Base-by-base conservation (phyloP, 2,797 vertebrate species). In the Coendou prehensilis region DNA sequence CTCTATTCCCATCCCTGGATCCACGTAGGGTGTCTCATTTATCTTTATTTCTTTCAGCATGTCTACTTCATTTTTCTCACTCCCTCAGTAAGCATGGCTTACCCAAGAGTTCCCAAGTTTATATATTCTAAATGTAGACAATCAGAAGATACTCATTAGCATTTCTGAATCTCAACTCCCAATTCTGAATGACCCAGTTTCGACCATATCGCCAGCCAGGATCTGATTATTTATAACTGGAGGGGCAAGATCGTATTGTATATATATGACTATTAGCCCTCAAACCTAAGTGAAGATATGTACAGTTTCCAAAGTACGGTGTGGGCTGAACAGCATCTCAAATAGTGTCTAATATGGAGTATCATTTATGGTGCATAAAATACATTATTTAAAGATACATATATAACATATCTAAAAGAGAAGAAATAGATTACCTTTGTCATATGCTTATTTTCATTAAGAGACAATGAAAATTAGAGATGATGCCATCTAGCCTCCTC, bases 71-170 rank as follows among this genome's bases (percentile, higher is more conserved):
- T 93, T 97, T 26, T 89, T 91, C 52, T 88, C 45, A 63, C 22
- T 95, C 18, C 5, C 18, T 95, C 33, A 91, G 63, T 30, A 86
- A 56, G 83, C 9, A n/a, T 37, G 17, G 61, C 57, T 87, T 94
- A 83, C n/a, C 81, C 26, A 89, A 92, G 80, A 93, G 75, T n/a
- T 37, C 9, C 67, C 64, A 96, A 82, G 22, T 92, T 92, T 90
- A 81, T 11, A 73, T 57, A 76, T 93, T 96, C 79, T 93, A 93
- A 93, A 91, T 82, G 84, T 23, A 78, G 50, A 59, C 37, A 89
- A 61, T 84, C 45, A 87, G 61, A 82, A 95, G n/a, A 73, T 59
- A 91, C 22, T 64, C 33, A 63, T 67, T 90, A 84, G 37, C 50
- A 94, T 92, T 50, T 96, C 50, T 82, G 75, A 94, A 91, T 88